phyloP scores from a whole-genome alignment of 2,888 invertebrate genomes.

The Cryptophagus acutangulus region DNA sequence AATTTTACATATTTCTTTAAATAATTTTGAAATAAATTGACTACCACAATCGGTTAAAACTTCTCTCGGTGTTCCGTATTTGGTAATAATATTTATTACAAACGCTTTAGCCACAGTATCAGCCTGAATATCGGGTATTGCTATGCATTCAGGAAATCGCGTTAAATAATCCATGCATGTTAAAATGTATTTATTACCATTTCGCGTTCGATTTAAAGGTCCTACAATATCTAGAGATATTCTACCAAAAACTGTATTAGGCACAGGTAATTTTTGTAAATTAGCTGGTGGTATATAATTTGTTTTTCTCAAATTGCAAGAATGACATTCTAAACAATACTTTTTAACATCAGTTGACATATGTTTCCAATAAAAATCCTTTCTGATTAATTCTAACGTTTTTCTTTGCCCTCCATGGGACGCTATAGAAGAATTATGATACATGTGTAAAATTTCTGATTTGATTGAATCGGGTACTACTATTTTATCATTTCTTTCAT shows the following conservation, averaged over 20 bases:
- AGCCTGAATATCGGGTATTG: conserved; percentile 30
- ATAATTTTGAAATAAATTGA: conserved; percentile 30
- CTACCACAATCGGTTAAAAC: conserved; percentile 33
- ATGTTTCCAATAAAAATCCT: conserved; percentile 28
- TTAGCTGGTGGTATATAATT: conserved; percentile 6
- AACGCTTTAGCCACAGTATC: conserved; percentile 29
- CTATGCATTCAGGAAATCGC: conserved; percentile 30
- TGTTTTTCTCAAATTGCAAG: conserved; percentile 30
- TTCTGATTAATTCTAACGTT: conserved; percentile 23
- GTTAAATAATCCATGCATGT: conserved; percentile 32
- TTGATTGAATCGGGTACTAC: conserved; percentile 15
- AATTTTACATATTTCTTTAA: conserved; percentile 27
- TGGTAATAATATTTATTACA: conserved; percentile 25
- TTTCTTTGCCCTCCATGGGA: conserved; percentile 33
- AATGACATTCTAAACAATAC: conserved; percentile 25
- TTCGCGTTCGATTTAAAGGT: conserved; percentile 22
- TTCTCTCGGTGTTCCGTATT: conserved; percentile 29
- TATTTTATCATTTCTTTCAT: conserved; percentile 13
- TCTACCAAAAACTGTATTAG: conserved; percentile 23
- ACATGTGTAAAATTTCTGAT: conserved; percentile 16
- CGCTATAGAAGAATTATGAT: conserved; percentile 25
- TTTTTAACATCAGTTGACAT: conserved; percentile 25
- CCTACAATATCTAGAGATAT: conserved; percentile 32
- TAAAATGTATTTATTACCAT: conserved; percentile 31
- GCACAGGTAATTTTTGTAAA: conserved; percentile 23